phyloP scores from a whole-genome alignment of 1,140 invertebrate species.

The Helicoverpa armigera region DNA sequence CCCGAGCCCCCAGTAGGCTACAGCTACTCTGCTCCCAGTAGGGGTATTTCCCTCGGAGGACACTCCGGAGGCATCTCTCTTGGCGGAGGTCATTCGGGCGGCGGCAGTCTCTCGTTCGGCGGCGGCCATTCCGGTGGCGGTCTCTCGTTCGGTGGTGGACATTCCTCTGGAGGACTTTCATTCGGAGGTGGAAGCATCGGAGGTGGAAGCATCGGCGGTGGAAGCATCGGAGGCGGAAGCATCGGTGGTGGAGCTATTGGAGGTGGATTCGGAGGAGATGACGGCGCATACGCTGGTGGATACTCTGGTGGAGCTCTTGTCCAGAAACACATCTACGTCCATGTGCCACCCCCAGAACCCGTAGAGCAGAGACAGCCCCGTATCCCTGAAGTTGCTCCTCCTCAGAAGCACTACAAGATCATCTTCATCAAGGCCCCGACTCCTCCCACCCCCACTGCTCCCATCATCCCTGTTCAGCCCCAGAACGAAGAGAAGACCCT shows the following conservation, averaged over 20 bases:
- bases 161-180: constrained; percentile 63
- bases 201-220: constrained; percentile 54
- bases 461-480: constrained; percentile 91
- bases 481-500: constrained; percentile 96
- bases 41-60: constrained; percentile 64
- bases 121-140: constrained; percentile 55
- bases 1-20: constrained; percentile 83
- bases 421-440: constrained; percentile 96
- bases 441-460: constrained; percentile 91
- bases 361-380: constrained; percentile 88
- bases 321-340: constrained; percentile 86
- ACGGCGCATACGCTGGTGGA: constrained; percentile 73
- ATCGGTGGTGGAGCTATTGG: constrained; percentile 54
- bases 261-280: constrained; percentile 59
- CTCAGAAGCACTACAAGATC: constrained; percentile 95
- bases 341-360: constrained; percentile 87
- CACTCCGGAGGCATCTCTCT: constrained; percentile 61
- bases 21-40: constrained; percentile 78
- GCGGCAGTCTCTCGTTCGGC: constrained; percentile 60
- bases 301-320: constrained; percentile 80
- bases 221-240: constrained; percentile 57
- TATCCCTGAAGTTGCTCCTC: constrained; percentile 87
- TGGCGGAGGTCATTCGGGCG: constrained; percentile 45
- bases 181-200: constrained; percentile 61
- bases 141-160: constrained; percentile 65